These are phyloP conservation scores for Carassius carassius DNA, from an alignment of 2,113 vertebrate species.

Conservation along the genomic window DNA sequence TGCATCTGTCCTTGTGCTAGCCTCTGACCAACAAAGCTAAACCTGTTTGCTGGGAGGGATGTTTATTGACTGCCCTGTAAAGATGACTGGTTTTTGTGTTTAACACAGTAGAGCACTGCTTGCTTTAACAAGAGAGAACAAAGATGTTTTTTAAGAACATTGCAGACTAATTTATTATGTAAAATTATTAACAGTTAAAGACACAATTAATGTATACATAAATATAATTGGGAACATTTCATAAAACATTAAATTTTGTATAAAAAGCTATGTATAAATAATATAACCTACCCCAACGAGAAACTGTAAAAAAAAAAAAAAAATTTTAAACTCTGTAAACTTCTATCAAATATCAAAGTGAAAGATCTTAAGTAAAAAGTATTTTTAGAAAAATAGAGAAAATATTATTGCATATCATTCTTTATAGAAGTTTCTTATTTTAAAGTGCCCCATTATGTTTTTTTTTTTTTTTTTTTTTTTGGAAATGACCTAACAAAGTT, in stretches of 20 bases:
- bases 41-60: slow-evolving; percentile 48
- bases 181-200: background rate
- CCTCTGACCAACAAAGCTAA: slow-evolving; percentile 46
- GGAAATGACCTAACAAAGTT: no score
- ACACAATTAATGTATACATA: background rate
- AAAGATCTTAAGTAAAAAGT: no score
- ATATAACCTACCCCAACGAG: background rate
- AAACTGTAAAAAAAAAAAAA: no score
- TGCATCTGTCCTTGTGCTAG: slow-evolving; percentile 38
- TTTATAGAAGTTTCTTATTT: no score
- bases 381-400: no score
- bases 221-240: background rate
- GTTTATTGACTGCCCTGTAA: slow-evolving; percentile 31
- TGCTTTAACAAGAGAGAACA: slow-evolving; percentile 21
- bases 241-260: background rate
- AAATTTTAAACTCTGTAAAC: no score
- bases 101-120: slow-evolving; percentile 1
- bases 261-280: background rate
- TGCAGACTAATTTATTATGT: background rate
- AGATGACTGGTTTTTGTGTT: slow-evolving; percentile 34
- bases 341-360: no score
- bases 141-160: background rate
- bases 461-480: no score
- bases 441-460: no score
- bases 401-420: no score